Conservation (phyloP, 2,113 vertebrate species). For the Paracanthobrama guichenoti region DNA sequence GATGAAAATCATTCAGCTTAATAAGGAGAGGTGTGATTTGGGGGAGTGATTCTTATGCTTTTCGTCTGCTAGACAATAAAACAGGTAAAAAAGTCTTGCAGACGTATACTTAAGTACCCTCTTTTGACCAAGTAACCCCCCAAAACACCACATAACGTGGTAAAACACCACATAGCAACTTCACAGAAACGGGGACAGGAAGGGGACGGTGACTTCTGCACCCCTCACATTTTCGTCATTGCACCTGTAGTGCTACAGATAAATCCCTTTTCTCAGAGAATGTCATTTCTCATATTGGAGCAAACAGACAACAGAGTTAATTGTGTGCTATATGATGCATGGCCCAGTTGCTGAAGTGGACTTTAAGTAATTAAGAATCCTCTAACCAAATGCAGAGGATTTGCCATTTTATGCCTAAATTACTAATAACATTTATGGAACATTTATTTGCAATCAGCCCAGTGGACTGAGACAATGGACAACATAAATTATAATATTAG, state of each 20-base stretch:
- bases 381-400: slow-evolving; percentile 60
- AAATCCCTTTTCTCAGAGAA: not conserved
- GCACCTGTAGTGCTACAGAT: not conserved
- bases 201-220: not conserved
- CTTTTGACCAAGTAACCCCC: not conserved
- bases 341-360: slow-evolving; percentile 61
- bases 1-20: not conserved
- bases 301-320: slow-evolving; percentile 57
- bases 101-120: not conserved
- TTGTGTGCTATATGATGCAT: slow-evolving; percentile 58
- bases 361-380: slow-evolving; percentile 69
- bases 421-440: slow-evolving; percentile 63
- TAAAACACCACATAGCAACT: not conserved
- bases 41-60: not conserved
- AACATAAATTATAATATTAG: slow-evolving; percentile 70
- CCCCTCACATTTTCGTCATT: not conserved
- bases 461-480: slow-evolving; percentile 62
- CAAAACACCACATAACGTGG: not conserved
- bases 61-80: not conserved
- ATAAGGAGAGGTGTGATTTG: not conserved
- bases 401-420: slow-evolving; percentile 66
- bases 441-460: slow-evolving; percentile 65
- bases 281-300: slow-evolving; percentile 20
- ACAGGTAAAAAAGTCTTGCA: not conserved
- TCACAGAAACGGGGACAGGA: too few relatives aligned